phyloP scores from a whole-genome alignment of 2,888 invertebrate species.

The Drosophila ezoana region DNA sequence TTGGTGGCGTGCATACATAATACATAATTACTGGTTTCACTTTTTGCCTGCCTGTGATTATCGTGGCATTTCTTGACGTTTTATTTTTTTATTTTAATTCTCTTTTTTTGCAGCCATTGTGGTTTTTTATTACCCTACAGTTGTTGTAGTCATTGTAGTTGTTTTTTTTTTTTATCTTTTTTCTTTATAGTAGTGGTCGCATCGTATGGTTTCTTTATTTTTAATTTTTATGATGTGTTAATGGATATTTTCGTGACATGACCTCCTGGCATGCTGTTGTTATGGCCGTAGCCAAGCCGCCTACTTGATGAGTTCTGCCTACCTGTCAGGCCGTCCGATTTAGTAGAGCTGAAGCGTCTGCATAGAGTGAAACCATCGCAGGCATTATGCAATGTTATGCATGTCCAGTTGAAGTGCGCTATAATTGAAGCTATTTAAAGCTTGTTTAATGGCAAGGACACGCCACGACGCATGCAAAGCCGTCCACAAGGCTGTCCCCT shows the following conservation, averaged over 20 bases:
- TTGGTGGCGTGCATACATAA: slow-evolving; percentile 80
- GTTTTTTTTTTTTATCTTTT: slow-evolving; percentile 1
- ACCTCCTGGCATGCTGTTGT: slow-evolving; percentile 73
- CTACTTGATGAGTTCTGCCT: slow-evolving; percentile 58
- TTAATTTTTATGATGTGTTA: slow-evolving; percentile 79
- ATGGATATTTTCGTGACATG: slow-evolving; percentile 80
- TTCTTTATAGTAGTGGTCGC: slow-evolving; percentile 21
- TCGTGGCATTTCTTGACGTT: slow-evolving; percentile 73
- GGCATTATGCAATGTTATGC: slow-evolving; percentile 63
- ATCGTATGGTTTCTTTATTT: slow-evolving; percentile 77
- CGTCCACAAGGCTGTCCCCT: slow-evolving; percentile 40
- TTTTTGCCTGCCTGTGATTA: slow-evolving; percentile 72
- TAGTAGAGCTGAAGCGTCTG: slow-evolving; percentile 29
- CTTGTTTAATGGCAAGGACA: slow-evolving; percentile 70
- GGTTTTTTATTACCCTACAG: slow-evolving; percentile 59
- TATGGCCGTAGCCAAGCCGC: slow-evolving; percentile 51
- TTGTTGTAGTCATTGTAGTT: slow-evolving; percentile 26
- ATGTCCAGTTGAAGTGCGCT: slow-evolving; percentile 31
- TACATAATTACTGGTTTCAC: slow-evolving; percentile 80
- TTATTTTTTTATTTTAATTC: slow-evolving; percentile 35
- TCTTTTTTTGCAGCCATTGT: slow-evolving; percentile 58
- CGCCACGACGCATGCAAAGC: slow-evolving; percentile 18
- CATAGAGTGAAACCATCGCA: slow-evolving; percentile 35
- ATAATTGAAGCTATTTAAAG: slow-evolving; percentile 75
- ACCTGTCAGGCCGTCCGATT: slow-evolving; percentile 30